Percentiles rank a stretch among this genome's conserved stretches.
phyloP scores from a whole-genome alignment of 2,797 vertebrate genomes.

The Pelochelys cantorii region DNA sequence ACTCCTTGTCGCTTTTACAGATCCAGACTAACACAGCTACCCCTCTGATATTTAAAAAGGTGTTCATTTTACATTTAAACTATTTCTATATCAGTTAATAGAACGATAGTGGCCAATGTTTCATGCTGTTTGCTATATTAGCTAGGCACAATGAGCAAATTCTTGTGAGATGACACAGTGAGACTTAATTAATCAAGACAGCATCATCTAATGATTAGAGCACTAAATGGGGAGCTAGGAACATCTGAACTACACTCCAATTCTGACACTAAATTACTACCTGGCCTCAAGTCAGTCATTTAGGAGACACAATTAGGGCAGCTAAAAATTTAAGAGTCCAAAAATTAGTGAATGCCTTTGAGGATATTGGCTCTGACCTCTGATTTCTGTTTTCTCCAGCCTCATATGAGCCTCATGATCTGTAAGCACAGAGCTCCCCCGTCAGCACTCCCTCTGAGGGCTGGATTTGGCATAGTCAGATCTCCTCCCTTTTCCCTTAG shows the following conservation, averaged over 20 bases:
- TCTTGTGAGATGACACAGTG: accelerated
- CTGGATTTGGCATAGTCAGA: background rate
- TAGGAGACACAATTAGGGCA: slow-evolving; percentile 32
- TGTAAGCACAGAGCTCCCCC: background rate
- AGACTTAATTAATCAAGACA: background rate
- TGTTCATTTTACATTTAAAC: background rate
- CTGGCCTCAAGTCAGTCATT: slow-evolving; percentile 17
- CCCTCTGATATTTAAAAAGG: too few relatives aligned
- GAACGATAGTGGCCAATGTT: background rate
- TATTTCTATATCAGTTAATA: background rate
- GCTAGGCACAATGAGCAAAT: background rate
- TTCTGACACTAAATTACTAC: background rate
- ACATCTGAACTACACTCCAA: background rate
- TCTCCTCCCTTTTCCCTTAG: background rate
- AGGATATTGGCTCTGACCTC: slow-evolving; percentile 43
- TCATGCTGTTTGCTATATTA: background rate
- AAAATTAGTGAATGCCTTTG: slow-evolving; percentile 20
- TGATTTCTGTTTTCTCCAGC: background rate
- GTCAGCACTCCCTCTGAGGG: background rate
- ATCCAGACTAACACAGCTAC: too few relatives aligned
- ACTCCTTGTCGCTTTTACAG: too few relatives aligned
- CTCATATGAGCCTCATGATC: slow-evolving; percentile 46
- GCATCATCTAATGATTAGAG: background rate
- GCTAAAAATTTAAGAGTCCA: background rate
- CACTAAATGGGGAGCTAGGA: background rate